Evolutionary conservation across 2,113 vertebrate species (phyloP).

Genomic region (Athene cunicularia): DNA sequence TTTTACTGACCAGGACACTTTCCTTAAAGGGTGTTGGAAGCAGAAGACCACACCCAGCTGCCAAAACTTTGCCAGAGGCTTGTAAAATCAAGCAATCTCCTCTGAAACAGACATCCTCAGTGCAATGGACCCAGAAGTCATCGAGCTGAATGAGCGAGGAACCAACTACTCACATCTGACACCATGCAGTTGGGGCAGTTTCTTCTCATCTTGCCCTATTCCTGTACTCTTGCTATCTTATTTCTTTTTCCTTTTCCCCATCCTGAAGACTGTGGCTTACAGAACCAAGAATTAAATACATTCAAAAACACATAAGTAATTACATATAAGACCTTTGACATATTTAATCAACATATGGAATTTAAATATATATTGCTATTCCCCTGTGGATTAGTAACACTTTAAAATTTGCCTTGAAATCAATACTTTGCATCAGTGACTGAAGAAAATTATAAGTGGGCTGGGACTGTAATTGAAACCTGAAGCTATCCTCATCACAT

Average conservation of each 20-base stretch:
- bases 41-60: background rate
- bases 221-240: background rate
- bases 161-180: accelerated
- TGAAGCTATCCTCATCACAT: background rate
- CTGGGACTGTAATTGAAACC: slow-evolving; percentile 50
- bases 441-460: slow-evolving; percentile 58
- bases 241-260: background rate
- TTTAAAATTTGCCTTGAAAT: slow-evolving; percentile 59
- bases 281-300: background rate
- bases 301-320: background rate
- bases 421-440: slow-evolving; percentile 69
- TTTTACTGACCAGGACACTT: background rate
- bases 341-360: slow-evolving; percentile 60
- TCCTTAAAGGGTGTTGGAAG: background rate
- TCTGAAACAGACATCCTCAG: background rate
- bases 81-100: background rate
- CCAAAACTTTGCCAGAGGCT: background rate
- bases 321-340: slow-evolving; percentile 30
- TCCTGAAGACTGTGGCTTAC: background rate
- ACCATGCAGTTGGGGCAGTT: background rate
- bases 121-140: background rate
- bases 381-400: slow-evolving; percentile 26
- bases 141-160: background rate
- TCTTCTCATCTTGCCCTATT: background rate
- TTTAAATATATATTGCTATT: slow-evolving; percentile 39